phyloP scores from a whole-genome alignment of 1,140 invertebrate species.

The Drosophila ogumai region DNA sequence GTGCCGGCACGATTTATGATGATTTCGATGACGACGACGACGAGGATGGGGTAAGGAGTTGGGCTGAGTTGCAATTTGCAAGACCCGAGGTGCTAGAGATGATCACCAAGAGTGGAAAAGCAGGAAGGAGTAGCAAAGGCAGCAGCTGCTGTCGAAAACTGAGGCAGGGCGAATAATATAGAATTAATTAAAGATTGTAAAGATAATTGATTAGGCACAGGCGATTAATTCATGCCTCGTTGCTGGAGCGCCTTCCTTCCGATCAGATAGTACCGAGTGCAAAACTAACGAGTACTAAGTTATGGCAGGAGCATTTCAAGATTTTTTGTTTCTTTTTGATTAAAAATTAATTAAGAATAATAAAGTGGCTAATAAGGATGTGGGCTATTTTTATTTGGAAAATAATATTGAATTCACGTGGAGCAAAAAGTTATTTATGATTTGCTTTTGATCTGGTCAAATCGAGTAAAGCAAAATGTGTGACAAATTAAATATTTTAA shows the following conservation, averaged over 20 bases:
- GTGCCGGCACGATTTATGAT: conserved; percentile 72
- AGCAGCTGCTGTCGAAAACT: conserved; percentile 67
- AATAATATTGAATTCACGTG: not conserved
- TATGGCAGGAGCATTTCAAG: not conserved
- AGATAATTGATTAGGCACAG: conserved; percentile 84
- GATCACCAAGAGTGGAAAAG: conserved; percentile 46
- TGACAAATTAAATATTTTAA: not conserved
- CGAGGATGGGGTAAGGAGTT: conserved; percentile 9
- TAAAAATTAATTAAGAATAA: conserved; percentile 1
- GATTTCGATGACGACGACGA: conserved; percentile 6
- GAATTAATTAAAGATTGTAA: conserved; percentile 85
- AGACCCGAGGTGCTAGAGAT: conserved; percentile 58
- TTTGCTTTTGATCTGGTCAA: no score
- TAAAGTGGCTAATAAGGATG: not conserved
- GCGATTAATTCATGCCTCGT: conserved; percentile 79
- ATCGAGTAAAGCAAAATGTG: not conserved
- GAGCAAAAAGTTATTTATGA: not conserved
- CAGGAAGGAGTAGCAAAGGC: conserved; percentile 2
- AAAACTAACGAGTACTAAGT: conserved; percentile 29
- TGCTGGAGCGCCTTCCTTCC: conserved; percentile 26
- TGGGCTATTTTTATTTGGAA: not conserved
- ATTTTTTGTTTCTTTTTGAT: not conserved
- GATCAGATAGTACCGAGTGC: conserved; percentile 37
- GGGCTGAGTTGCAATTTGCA: conserved; percentile 61
- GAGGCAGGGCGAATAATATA: conserved; percentile 77